A percentile compares a stretch with the other conserved stretches of the same genome.
Conservation (phyloP, 1,140 invertebrate genomes). For the Cydia splendana region DNA sequence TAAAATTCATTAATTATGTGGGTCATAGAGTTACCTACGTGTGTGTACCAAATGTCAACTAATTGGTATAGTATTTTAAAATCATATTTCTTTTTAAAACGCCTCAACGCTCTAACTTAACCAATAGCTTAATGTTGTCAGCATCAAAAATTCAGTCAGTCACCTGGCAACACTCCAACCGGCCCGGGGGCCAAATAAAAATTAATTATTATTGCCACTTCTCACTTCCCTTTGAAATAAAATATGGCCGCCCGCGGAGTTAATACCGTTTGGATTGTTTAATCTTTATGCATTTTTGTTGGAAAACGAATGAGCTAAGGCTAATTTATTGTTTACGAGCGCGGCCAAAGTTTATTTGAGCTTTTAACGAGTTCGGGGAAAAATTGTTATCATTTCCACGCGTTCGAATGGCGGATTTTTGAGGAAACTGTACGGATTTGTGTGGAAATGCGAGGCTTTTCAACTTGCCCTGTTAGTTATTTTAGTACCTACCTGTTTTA, state of each 20-base stretch:
- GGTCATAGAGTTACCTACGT: too few species aligned
- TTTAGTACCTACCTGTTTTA: too few species aligned
- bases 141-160: slow-evolving; percentile 20
- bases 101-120: background rate
- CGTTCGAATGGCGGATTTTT: background rate
- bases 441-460: too few species aligned
- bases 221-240: slow-evolving; percentile 32
- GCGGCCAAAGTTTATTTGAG: slow-evolving; percentile 5
- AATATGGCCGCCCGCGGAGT: slow-evolving; percentile 25
- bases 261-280: slow-evolving; percentile 27
- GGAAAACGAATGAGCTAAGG: slow-evolving; percentile 5
- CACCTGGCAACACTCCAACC: slow-evolving; percentile 33
- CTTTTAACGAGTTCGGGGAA: background rate
- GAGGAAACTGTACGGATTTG: background rate
- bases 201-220: slow-evolving; percentile 35
- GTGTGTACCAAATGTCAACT: too few species aligned
- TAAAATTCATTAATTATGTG: too few species aligned
- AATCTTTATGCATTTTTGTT: slow-evolving; percentile 31
- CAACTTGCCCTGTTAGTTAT: too few species aligned
- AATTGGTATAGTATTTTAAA: too few species aligned
- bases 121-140: slow-evolving; percentile 27
- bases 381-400: background rate
- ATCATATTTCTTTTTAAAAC: background rate
- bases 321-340: slow-evolving; percentile 26
- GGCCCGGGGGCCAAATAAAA: slow-evolving; percentile 29